Conservation (phyloP, 2,888 invertebrate species). For the Lissonota sp. region DNA sequence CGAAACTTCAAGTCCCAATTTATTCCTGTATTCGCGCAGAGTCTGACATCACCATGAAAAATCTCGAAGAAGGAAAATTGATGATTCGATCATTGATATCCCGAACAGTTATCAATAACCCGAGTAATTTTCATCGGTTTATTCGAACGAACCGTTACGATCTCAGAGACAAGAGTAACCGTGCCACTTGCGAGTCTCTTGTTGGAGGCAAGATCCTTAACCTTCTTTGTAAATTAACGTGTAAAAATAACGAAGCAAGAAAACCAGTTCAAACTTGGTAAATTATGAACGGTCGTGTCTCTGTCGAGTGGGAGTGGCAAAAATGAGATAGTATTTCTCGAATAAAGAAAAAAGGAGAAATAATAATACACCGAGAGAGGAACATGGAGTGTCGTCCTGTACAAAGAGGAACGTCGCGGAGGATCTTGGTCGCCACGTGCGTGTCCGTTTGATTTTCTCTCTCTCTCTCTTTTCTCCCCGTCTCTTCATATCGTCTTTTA, state of each 20-base stretch:
- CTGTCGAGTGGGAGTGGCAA: slow-evolving; percentile 52
- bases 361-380: slow-evolving; percentile 22
- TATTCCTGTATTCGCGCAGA: too few species aligned
- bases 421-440: slow-evolving; percentile 70
- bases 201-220: background rate
- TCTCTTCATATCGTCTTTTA: slow-evolving; percentile 58
- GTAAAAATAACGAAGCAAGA: slow-evolving; percentile 8
- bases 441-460: slow-evolving; percentile 68
- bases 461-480: slow-evolving; percentile 56
- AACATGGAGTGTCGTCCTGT: slow-evolving; percentile 44
- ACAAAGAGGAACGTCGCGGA: slow-evolving; percentile 46
- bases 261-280: slow-evolving; percentile 40
- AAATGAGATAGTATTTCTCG: slow-evolving; percentile 33
- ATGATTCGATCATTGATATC: too few species aligned
- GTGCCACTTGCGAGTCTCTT: too few species aligned
- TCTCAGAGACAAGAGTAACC: too few species aligned
- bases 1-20: too few species aligned
- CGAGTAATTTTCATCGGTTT: too few species aligned
- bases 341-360: slow-evolving; percentile 34
- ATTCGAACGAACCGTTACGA: too few species aligned
- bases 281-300: slow-evolving; percentile 33
- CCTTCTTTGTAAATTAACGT: background rate
- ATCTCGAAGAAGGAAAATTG: too few species aligned
- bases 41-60: too few species aligned
- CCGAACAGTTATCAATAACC: too few species aligned